Conservation (phyloP, 1,140 invertebrate genomes). For the Apis florea region DNA sequence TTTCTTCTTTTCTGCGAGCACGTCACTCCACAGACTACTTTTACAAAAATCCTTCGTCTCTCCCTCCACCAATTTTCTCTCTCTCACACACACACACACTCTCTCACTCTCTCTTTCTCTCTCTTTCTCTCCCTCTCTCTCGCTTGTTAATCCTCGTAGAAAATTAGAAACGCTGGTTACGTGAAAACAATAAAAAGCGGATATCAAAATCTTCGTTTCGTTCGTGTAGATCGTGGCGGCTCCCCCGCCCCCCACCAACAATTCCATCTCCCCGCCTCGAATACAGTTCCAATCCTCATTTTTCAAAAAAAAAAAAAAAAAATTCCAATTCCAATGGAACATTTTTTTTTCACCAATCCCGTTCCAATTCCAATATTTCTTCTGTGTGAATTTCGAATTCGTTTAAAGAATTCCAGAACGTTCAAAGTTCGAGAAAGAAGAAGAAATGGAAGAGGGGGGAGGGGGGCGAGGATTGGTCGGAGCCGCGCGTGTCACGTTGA, state of each 20-base stretch:
- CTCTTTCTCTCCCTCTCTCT: not conserved
- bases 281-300: too few relatives aligned
- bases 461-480: not conserved
- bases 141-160: constrained; percentile 67
- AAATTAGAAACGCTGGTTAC: constrained; percentile 74
- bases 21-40: not conserved
- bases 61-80: not conserved
- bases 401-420: too few relatives aligned
- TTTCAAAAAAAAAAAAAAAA: too few relatives aligned
- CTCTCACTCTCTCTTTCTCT: not conserved
- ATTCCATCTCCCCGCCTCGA: not conserved
- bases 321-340: too few relatives aligned
- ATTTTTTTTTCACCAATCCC: too few relatives aligned
- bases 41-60: constrained; percentile 49
- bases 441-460: not conserved
- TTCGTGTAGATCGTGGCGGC: constrained; percentile 37
- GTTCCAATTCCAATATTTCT: too few relatives aligned
- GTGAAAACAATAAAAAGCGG: constrained; percentile 65
- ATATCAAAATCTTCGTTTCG: constrained; percentile 69
- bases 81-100: too few relatives aligned
- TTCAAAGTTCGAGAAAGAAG: not conserved
- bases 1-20: not conserved
- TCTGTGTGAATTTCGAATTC: not conserved
- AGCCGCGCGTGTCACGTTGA: constrained; percentile 40
- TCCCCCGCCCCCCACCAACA: not conserved